A percentile compares a stretch with the other conserved stretches of the same genome.
Conservation (phyloP, 2,113 vertebrate genomes). For the Brevimyrus niger region DNA sequence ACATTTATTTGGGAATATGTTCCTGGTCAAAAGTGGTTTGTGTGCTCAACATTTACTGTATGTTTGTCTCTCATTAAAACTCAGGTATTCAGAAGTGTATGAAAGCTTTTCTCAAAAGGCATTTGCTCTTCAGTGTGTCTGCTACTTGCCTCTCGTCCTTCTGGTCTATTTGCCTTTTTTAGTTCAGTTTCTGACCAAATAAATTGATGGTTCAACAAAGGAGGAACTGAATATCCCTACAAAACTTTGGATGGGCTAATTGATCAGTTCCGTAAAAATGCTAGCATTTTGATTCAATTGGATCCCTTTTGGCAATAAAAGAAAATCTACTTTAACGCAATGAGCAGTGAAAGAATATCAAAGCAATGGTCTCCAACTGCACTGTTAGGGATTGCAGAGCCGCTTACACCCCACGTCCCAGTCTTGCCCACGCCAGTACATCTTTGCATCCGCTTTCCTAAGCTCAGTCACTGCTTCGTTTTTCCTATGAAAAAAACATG, state of each 20-base stretch:
- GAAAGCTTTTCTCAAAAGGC: constrained; percentile 39
- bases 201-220: constrained; percentile 32
- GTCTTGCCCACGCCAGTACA: background rate
- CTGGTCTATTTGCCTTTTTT: constrained; percentile 26
- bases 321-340: constrained; percentile 54
- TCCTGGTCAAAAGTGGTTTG: background rate
- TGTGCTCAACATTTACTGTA: background rate
- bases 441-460: background rate
- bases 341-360: constrained; percentile 31
- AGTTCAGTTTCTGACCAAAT: constrained; percentile 27
- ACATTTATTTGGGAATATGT: background rate
- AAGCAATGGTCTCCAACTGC: constrained; percentile 31
- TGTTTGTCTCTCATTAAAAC: background rate
- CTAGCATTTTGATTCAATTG: constrained; percentile 42
- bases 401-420: background rate
- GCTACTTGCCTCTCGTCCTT: background rate
- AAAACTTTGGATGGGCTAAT: constrained; percentile 40
- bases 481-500: background rate
- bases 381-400: constrained; percentile 22
- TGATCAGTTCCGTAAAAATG: constrained; percentile 44
- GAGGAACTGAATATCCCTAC: constrained; percentile 33
- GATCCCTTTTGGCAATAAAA: constrained; percentile 41
- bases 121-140: background rate
- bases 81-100: background rate
- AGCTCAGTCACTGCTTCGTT: background rate